Evolutionary conservation across 2,113 vertebrate species (phyloP).

Genomic region (Lagopus leucura): DNA sequence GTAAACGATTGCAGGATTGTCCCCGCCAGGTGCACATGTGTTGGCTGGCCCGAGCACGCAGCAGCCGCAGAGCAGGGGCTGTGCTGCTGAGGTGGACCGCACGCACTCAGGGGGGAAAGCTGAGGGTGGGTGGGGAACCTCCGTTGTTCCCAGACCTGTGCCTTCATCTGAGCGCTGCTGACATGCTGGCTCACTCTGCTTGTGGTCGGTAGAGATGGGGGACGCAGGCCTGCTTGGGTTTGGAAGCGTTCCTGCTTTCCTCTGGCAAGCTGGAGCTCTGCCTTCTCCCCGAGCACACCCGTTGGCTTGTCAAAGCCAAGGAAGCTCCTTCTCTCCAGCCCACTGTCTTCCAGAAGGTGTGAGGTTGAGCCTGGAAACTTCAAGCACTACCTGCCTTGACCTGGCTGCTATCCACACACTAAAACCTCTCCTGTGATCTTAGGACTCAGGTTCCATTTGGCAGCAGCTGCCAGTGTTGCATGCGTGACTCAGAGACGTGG

Average conservation of each 20-base stretch:
- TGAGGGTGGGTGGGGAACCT: neutral
- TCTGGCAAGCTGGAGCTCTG: neutral
- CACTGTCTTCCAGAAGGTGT: neutral
- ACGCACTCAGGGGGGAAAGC: neutral
- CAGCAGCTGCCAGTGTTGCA: neutral
- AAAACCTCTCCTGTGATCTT: neutral
- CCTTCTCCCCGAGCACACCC: neutral
- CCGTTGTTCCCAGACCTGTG: neutral
- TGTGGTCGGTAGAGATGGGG: fast-evolving
- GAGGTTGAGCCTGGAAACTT: neutral
- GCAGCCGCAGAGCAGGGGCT: neutral
- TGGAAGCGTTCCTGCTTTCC: neutral
- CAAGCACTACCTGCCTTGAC: neutral
- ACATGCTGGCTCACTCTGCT: neutral
- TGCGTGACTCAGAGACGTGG: fast-evolving
- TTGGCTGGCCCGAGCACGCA: neutral
- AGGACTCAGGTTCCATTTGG: slow-evolving; percentile 40
- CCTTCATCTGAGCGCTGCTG: neutral
- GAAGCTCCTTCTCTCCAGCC: neutral
- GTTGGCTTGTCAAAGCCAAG: slow-evolving; percentile 2
- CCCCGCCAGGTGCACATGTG: neutral
- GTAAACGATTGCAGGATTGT: slow-evolving; percentile 20
- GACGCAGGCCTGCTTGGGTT: neutral
- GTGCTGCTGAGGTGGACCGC: neutral
- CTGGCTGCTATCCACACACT: neutral